A percentile compares a stretch with the other conserved stretches of the same genome.
These are phyloP conservation scores for Montifringilla adamsi DNA, from an alignment of 2,113 vertebrate species.

Conservation along the genomic window DNA sequence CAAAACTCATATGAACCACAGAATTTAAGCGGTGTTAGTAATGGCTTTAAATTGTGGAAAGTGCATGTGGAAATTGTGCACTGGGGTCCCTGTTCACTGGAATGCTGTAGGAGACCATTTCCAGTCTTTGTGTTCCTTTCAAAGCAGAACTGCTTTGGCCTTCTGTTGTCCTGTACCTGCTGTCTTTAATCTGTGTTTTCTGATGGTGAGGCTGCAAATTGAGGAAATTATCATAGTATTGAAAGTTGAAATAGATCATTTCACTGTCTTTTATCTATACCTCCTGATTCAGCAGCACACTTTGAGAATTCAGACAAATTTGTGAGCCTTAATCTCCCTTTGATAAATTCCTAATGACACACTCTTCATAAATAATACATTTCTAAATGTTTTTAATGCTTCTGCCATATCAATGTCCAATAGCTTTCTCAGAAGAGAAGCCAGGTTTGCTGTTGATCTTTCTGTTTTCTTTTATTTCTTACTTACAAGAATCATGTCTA, in stretches of 20 bases:
- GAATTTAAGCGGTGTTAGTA: not conserved
- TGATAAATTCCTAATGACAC: constrained; percentile 18
- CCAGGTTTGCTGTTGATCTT: not conserved
- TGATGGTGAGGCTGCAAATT: not conserved
- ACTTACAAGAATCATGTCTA: not conserved
- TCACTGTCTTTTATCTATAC: not conserved
- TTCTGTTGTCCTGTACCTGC: not conserved
- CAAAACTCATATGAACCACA: not conserved
- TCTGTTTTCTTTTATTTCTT: not conserved
- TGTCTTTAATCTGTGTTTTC: not conserved
- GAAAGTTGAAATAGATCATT: not conserved
- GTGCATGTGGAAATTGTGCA: not conserved
- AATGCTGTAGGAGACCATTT: not conserved
- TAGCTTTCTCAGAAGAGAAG: not conserved
- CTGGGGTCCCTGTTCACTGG: not conserved
- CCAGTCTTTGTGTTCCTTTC: not conserved
- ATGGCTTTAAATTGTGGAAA: not conserved
- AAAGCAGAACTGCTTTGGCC: not conserved
- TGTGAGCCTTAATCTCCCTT: not conserved
- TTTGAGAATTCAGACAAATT: constrained; percentile 25
- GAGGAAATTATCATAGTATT: not conserved
- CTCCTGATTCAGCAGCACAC: not conserved
- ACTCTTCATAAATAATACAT: constrained; percentile 32
- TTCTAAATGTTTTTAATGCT: constrained; percentile 32
- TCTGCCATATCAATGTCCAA: not conserved